Conservation (phyloP, 2,113 vertebrate genomes). For the Rhynchomys soricoides region DNA sequence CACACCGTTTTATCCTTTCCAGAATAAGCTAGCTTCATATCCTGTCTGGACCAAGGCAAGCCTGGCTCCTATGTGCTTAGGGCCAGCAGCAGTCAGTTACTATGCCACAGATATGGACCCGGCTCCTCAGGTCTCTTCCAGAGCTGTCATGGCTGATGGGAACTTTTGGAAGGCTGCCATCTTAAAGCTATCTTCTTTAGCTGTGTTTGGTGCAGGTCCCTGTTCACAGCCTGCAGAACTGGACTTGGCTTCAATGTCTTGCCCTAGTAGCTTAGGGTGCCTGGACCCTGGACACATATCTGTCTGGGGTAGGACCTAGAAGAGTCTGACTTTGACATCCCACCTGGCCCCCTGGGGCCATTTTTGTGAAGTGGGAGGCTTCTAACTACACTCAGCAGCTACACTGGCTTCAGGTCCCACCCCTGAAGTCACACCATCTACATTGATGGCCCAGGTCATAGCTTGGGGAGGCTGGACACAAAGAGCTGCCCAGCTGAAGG, state of each 20-base stretch:
- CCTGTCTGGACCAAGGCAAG: not conserved
- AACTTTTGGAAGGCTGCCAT: too few species aligned
- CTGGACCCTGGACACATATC: not conserved
- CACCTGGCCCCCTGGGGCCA: not conserved
- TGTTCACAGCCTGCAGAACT: not conserved
- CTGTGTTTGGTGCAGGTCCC: not conserved
- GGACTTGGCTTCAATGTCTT: not conserved
- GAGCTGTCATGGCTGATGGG: too few species aligned
- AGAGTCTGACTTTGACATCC: too few species aligned
- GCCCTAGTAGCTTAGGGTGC: too few species aligned
- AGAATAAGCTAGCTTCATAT: not conserved
- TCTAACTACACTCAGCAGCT: not conserved
- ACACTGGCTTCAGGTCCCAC: not conserved
- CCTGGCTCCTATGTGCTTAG: not conserved
- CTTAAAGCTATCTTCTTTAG: not conserved
- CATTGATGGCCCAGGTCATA: accelerated
- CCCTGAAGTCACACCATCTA: not conserved
- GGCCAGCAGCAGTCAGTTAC: too few species aligned
- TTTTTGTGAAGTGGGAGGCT: not conserved
- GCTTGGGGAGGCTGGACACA: not conserved
- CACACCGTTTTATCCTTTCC: not conserved
- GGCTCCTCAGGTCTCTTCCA: not conserved
- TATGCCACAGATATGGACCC: too few species aligned
- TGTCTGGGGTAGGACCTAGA: not conserved
- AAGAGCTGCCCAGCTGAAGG: too few species aligned